These are phyloP conservation scores for Flexamia atlantica DNA, from an alignment of 2,888 invertebrate genomes.

Conservation along the genomic window DNA sequence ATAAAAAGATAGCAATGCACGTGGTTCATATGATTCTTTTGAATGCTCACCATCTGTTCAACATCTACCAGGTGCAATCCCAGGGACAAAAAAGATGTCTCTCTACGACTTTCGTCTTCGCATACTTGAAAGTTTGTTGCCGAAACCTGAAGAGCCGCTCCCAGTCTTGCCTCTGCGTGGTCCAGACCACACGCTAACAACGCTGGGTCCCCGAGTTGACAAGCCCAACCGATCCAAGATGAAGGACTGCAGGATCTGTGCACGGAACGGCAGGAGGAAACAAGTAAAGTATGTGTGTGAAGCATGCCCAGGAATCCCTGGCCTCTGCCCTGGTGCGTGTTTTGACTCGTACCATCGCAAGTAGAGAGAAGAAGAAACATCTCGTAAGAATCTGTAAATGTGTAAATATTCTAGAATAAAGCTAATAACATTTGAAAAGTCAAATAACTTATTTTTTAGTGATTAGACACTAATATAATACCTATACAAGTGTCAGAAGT, in stretches of 20 bases:
- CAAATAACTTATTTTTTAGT: too few species aligned
- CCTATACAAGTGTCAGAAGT: too few species aligned
- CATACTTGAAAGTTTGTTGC: slow-evolving; percentile 39
- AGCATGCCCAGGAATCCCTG: slow-evolving; percentile 16
- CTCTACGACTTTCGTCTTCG: slow-evolving; percentile 44
- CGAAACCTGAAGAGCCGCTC: slow-evolving; percentile 27
- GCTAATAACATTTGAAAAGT: too few species aligned
- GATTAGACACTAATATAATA: too few species aligned
- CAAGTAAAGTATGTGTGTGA: slow-evolving; percentile 18
- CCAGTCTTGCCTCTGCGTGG: slow-evolving; percentile 22
- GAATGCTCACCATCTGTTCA: slow-evolving; percentile 18
- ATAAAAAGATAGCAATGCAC: slow-evolving; percentile 59
- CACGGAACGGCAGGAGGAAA: not conserved
- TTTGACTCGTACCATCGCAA: slow-evolving; percentile 23
- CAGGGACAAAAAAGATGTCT: slow-evolving; percentile 53
- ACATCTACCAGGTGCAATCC: not conserved
- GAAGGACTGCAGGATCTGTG: slow-evolving; percentile 20
- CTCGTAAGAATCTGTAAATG: too few species aligned
- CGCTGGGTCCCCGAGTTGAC: not conserved
- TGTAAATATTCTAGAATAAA: too few species aligned
- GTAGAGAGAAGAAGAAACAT: not conserved
- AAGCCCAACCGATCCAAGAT: not conserved
- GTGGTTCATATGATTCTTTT: slow-evolving; percentile 27
- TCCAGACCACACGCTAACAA: not conserved
- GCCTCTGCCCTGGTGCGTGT: slow-evolving; percentile 7